Percentiles rank a stretch among this genome's conserved stretches.
Evolutionary conservation across 1,140 invertebrate species (phyloP).

Genomic region (Ostrea edulis): DNA sequence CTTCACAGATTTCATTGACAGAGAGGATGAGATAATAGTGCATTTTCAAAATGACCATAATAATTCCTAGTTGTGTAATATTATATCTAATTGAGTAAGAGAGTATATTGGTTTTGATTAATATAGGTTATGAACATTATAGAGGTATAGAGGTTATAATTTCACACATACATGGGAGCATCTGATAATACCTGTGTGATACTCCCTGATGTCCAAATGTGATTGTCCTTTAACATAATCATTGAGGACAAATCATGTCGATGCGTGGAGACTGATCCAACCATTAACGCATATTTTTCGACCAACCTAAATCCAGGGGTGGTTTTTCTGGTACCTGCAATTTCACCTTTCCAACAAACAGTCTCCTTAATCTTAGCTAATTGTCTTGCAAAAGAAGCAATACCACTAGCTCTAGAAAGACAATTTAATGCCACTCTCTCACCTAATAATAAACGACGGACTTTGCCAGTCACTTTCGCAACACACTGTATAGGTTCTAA

Average conservation of each 20-base stretch:
- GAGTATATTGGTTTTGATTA: too few species aligned
- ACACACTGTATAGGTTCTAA: conserved; percentile 70
- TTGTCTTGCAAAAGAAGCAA: conserved; percentile 77
- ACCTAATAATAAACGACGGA: conserved; percentile 78
- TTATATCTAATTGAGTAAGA: too few species aligned
- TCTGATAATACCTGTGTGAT: conserved; percentile 74
- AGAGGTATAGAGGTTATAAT: not conserved
- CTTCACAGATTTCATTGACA: too few species aligned
- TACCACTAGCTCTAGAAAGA: conserved; percentile 79
- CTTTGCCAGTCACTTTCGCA: conserved; percentile 77
- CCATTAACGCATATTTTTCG: conserved; percentile 81
- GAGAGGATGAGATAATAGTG: too few species aligned
- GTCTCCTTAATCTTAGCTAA: conserved; percentile 63
- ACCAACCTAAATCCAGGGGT: conserved; percentile 81
- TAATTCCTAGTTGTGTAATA: too few species aligned
- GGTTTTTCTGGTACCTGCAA: conserved; percentile 80
- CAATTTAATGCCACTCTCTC: conserved; percentile 80
- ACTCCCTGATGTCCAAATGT: conserved; percentile 79
- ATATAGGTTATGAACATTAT: too few species aligned
- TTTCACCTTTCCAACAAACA: conserved; percentile 75
- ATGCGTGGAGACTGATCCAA: conserved; percentile 80
- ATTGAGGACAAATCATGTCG: conserved; percentile 80
- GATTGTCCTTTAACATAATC: conserved; percentile 82
- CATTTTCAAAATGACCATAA: too few species aligned
- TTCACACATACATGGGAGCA: not conserved